A percentile compares a stretch with the other conserved stretches of the same genome.
phyloP scores from a whole-genome alignment of 2,797 vertebrate species.

The Paguma larvata region DNA sequence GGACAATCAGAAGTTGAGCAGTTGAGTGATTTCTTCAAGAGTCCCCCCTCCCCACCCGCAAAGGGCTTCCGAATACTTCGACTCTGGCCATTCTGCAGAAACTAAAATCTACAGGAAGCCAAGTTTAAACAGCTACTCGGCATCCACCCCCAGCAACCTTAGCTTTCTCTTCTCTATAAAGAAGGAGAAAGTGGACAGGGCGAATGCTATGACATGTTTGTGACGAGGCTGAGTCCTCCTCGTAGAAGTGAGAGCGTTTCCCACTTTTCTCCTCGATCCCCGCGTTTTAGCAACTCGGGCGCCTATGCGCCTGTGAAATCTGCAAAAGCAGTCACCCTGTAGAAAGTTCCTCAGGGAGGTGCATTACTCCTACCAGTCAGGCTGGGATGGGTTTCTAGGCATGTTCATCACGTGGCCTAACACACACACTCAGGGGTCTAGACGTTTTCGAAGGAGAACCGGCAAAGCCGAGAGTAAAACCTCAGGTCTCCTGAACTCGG shows the following conservation, averaged over 20 bases:
- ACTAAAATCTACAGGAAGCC: neutral
- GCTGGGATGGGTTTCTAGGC: neutral
- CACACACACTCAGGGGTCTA: neutral
- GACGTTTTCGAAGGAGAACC: neutral
- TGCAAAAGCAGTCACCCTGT: neutral
- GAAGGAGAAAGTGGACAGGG: neutral
- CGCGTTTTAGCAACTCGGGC: neutral
- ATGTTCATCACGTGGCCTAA: neutral
- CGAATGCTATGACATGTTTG: neutral
- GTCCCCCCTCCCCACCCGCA: neutral
- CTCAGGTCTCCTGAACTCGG: neutral
- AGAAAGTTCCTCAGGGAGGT: neutral
- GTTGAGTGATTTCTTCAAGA: neutral
- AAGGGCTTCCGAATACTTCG: neutral
- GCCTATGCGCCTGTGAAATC: rapidly evolving
- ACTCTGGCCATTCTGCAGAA: neutral
- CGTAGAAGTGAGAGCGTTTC: neutral
- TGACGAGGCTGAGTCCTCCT: rapidly evolving
- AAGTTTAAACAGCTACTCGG: neutral
- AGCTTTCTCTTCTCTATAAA: neutral
- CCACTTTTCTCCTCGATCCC: neutral
- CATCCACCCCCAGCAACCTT: neutral
- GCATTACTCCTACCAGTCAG: neutral
- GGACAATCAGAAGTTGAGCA: neutral
- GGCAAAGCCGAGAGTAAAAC: neutral